phyloP scores from a whole-genome alignment of 2,888 invertebrate genomes.

The Drosophila rubida region DNA sequence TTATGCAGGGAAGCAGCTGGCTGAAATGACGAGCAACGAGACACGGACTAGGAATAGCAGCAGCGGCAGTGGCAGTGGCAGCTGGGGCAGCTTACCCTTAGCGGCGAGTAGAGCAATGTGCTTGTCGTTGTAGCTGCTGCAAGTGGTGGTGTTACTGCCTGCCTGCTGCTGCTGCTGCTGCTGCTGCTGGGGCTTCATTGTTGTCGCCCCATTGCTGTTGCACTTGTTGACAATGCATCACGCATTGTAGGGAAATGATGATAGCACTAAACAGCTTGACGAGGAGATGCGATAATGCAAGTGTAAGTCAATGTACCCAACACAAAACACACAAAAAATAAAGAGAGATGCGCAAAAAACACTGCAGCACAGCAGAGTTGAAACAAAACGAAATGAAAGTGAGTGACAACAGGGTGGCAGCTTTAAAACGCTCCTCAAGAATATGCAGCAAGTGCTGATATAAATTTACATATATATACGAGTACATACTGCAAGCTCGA shows the following conservation, averaged over 20 bases:
- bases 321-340: constrained; percentile 34
- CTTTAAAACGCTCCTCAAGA: not conserved
- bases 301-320: constrained; percentile 63
- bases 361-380: constrained; percentile 42
- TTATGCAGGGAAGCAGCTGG: not conserved
- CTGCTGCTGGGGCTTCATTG: not conserved
- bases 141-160: no score
- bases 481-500: no score
- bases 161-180: no score
- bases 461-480: no score
- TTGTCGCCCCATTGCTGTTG: constrained; percentile 8
- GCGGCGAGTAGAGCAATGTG: not conserved
- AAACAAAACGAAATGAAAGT: not conserved
- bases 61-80: not conserved
- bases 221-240: constrained; percentile 66
- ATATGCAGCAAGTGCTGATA: no score
- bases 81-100: not conserved
- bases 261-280: constrained; percentile 37
- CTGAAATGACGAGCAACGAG: not conserved
- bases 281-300: constrained; percentile 23
- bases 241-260: constrained; percentile 39
- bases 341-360: not conserved
- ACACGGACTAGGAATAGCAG: not conserved
- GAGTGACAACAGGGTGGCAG: not conserved
- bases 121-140: not conserved